Evolutionary conservation across 2,113 vertebrate genomes (phyloP).

Genomic region (Rynchops niger): DNA sequence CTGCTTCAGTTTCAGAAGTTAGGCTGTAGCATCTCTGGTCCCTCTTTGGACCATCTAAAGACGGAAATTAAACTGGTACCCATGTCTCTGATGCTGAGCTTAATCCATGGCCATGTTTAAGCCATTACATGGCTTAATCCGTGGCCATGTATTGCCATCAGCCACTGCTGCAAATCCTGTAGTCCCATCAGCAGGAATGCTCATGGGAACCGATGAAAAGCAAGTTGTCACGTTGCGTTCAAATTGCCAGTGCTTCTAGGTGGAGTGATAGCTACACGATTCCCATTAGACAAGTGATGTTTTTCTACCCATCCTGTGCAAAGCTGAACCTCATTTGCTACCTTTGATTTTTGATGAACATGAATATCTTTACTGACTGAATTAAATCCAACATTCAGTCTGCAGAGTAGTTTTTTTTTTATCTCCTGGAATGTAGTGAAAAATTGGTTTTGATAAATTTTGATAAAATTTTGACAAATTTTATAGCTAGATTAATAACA

Average conservation of each 20-base stretch:
- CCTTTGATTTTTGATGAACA: not conserved
- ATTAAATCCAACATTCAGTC: not conserved
- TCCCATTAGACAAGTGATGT: not conserved
- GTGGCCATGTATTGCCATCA: not conserved
- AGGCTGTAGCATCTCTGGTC: not conserved
- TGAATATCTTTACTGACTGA: not conserved
- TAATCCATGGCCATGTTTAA: not conserved
- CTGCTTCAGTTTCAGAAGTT: not conserved
- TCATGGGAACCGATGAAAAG: not conserved
- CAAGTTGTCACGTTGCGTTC: not conserved
- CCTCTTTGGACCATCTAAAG: not conserved
- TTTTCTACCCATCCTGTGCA: not conserved
- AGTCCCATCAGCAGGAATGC: not conserved
- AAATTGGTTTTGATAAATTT: not conserved
- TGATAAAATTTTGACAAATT: not conserved
- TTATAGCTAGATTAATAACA: not conserved
- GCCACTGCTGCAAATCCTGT: not conserved
- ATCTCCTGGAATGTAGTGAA: not conserved
- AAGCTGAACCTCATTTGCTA: not conserved
- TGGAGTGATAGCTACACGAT: not conserved
- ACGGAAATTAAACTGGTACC: rapidly evolving
- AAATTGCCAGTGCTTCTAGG: not conserved
- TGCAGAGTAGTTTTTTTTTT: not conserved
- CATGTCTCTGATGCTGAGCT: rapidly evolving
- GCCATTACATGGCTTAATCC: not conserved